A percentile compares a stretch with the other conserved stretches of the same genome.
Conservation (phyloP, 1,140 invertebrate genomes). For the Caenorhabditis elegans region WBcel235 BX284606.5:7763501-7764000, state of each 20-base stretch:
- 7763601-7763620: slow-evolving; percentile 46
- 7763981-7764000: not conserved
- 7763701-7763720: slow-evolving; percentile 32
- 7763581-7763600: not conserved
- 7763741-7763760: not conserved
- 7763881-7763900: slow-evolving; percentile 41
- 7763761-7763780: too few species aligned
- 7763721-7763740: not conserved
- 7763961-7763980: slow-evolving; percentile 14
- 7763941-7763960: slow-evolving; percentile 35
- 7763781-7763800: not conserved
- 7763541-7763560: slow-evolving; percentile 42
- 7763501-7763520: slow-evolving; percentile 20
- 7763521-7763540: not conserved
- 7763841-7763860: slow-evolving; percentile 45
- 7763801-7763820: not conserved
- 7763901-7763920: slow-evolving; percentile 29
- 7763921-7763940: slow-evolving; percentile 25
- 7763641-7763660: slow-evolving; percentile 48
- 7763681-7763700: slow-evolving; percentile 44
- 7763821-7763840: slow-evolving; percentile 44
- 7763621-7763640: slow-evolving; percentile 45
- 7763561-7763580: not conserved
- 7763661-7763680: slow-evolving; percentile 43
- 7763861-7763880: slow-evolving; percentile 22